Conservation (phyloP, 2,797 vertebrate species). For the Danio tinwini region DNA sequence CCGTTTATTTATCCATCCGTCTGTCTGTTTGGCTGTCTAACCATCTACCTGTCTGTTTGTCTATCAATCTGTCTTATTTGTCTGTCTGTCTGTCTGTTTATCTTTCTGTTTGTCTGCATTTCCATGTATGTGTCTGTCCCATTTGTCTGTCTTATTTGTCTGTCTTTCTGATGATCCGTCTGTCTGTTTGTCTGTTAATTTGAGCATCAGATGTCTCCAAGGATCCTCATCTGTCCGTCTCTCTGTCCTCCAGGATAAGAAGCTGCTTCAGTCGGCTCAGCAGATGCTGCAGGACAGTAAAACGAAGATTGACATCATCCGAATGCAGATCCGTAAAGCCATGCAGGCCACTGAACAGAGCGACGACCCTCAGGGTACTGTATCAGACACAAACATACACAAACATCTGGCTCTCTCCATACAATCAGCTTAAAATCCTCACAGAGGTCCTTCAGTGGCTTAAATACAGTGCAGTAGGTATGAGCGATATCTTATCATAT, state of each 20-base stretch:
- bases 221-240: neutral
- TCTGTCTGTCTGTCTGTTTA: too few relatives aligned
- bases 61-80: too few relatives aligned
- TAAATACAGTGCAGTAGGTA: neutral
- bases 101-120: too few relatives aligned
- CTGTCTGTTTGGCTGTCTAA: too few relatives aligned
- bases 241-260: slow-evolving; percentile 68
- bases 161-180: too few relatives aligned
- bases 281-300: slow-evolving; percentile 82
- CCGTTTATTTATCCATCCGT: too few relatives aligned
- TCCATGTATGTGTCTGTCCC: too few relatives aligned
- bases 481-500: too few relatives aligned
- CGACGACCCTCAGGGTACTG: slow-evolving; percentile 73
- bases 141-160: too few relatives aligned
- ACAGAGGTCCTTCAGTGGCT: neutral
- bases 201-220: neutral
- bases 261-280: slow-evolving; percentile 75
- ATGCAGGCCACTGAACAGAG: slow-evolving; percentile 83
- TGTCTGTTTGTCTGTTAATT: too few relatives aligned
- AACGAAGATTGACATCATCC: slow-evolving; percentile 79
- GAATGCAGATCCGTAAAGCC: slow-evolving; percentile 85
- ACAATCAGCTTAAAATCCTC: slow-evolving; percentile 47
- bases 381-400: slow-evolving; percentile 27
- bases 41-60: too few relatives aligned
- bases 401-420: slow-evolving; percentile 10